Conservation (phyloP, 2,113 vertebrate species). For the Aegotheles bennettii region DNA sequence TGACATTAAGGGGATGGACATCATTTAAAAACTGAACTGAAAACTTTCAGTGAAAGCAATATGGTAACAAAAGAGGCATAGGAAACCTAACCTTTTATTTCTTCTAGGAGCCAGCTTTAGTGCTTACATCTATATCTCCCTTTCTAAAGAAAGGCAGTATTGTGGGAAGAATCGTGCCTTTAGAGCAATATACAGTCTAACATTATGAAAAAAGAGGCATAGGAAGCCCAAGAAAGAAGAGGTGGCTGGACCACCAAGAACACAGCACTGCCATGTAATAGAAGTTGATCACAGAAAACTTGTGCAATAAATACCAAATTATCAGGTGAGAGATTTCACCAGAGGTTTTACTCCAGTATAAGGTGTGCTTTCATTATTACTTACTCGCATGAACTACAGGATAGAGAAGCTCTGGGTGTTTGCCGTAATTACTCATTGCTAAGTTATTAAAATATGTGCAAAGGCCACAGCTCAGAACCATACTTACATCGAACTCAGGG, state of each 20-base stretch:
- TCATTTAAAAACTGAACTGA: not conserved
- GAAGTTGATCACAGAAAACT: not conserved
- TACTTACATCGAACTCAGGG: conserved; percentile 52
- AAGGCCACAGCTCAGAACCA: not conserved
- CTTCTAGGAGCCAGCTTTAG: not conserved
- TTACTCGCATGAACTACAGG: not conserved
- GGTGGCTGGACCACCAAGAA: not conserved
- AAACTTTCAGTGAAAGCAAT: not conserved
- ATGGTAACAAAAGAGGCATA: not conserved
- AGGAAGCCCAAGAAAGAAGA: not conserved
- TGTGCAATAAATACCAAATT: not conserved
- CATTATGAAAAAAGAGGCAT: not conserved
- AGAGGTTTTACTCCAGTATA: not conserved
- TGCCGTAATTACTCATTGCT: not conserved
- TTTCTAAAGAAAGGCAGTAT: not conserved
- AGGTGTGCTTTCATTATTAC: not conserved
- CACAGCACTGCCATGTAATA: not conserved
- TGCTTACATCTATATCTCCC: not conserved
- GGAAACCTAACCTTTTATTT: not conserved
- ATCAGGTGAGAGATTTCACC: not conserved
- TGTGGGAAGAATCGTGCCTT: not conserved
- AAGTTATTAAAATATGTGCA: not conserved
- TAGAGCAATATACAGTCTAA: not conserved
- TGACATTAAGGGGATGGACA: not conserved
- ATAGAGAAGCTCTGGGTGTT: not conserved